Evolutionary conservation across 2,113 vertebrate species (phyloP), one percentile per base, ranked within the genome.

Genomic region (Andinoacara biseriatus): DNA sequence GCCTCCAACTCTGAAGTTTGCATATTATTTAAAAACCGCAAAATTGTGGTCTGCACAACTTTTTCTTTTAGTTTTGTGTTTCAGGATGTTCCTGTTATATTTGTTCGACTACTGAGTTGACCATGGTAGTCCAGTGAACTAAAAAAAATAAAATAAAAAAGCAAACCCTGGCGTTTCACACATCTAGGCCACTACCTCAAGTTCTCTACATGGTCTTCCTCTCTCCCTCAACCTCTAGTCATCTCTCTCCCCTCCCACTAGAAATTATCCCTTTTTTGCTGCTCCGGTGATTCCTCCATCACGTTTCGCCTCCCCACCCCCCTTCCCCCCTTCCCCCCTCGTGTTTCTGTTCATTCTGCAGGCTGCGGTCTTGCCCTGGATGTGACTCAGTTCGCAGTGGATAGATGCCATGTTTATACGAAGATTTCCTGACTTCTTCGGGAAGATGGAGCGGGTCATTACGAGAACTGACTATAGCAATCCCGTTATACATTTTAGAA

Each of bases 161-260:
- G 65, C 65, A 87, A 86, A 87, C 90, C 72, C 90, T 92, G 92
- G 81, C 86, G 90, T 93, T 93, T 92, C 90, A 90, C 92, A 85
- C 92, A 90, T 86, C 52, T 57, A 93, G 92, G 90, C 93, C 92
- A 87, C 83, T 86, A 83, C 80, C 69, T 87, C 74, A 67, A 78
- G 76, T 86, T 79, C 52, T 80, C 52, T 60, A 31, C 61, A 86
- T 22, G 60, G 52, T 54, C 74, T 67, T 77, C 62, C 83, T 61
- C 88, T 62, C 82, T 29, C 86, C 15, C 69, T 58, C 63, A 40
- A 43, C 52, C 84, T 49, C 67, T 75, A 74, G 69, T 17, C 20
- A 14, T 52, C 29, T 59, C 81, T 82, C 79, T 81, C 84, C 61
- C 89, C 90, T 90, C 90, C 89, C 89, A 90, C 90, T 85, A 61